These are phyloP conservation scores for Litoditis marina DNA, from an alignment of 2,888 invertebrate species.

Conservation along the genomic window DNA sequence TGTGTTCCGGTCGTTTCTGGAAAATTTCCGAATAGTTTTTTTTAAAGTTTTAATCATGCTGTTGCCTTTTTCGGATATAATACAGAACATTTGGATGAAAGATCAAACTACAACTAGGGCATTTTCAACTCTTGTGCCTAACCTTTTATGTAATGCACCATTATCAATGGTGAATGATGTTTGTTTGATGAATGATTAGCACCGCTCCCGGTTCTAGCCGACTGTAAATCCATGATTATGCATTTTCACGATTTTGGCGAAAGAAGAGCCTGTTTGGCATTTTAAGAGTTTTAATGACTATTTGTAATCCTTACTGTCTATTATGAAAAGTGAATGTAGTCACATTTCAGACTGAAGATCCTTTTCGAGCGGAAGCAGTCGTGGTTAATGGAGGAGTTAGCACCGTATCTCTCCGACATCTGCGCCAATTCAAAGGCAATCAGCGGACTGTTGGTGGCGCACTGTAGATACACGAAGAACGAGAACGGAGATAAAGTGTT, in stretches of 20 bases:
- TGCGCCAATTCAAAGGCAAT: constrained; percentile 17
- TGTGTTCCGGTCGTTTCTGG: too few relatives aligned
- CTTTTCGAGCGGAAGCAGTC: constrained; percentile 10
- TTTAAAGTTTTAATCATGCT: too few relatives aligned
- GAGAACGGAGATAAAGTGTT: constrained; percentile 15
- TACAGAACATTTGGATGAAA: too few relatives aligned
- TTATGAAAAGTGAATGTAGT: not conserved
- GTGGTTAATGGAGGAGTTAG: constrained; percentile 21
- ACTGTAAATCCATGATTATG: not conserved
- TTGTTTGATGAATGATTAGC: too few relatives aligned
- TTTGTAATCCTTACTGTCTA: not conserved
- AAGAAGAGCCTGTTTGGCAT: not conserved
- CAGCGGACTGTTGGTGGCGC: constrained; percentile 9
- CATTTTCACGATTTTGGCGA: not conserved
- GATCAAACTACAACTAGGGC: too few relatives aligned
- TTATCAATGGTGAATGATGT: too few relatives aligned
- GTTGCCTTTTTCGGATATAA: too few relatives aligned
- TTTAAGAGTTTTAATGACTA: too few relatives aligned
- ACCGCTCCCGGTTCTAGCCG: too few relatives aligned
- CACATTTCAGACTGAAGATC: constrained; percentile 10
- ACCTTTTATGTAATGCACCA: too few relatives aligned
- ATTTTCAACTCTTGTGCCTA: too few relatives aligned
- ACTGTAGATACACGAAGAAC: constrained; percentile 12
- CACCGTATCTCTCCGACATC: constrained; percentile 18
- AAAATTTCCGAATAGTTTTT: too few relatives aligned